Base-by-base conservation (phyloP, 2,888 invertebrate genomes). In the Lasioglossum leucozonium region DNA sequence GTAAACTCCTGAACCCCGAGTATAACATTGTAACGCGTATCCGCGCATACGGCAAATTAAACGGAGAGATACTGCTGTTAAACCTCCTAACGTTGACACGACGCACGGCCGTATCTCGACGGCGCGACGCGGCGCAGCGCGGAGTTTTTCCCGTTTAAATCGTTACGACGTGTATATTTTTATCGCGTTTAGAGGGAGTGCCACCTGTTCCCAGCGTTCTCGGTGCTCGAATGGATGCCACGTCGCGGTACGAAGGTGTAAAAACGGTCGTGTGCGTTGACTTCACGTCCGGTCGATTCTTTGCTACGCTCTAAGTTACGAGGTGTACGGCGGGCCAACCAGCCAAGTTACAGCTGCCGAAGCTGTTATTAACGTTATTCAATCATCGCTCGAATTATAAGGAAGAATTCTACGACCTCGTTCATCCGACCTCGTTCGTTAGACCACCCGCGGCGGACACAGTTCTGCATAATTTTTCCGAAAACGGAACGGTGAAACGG, bases 301-400 rank as follows among this genome's bases (percentile, higher is more conserved):
- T 76, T 58, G 40, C 34, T 34, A 34, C 18, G 44, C 11, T 34
- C 34, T n/a, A 72, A 81, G 85, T 83, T 87, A 86, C 86, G 86
- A 88, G 86, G 85, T 87, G 76, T 62, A 44, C 82, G 80, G 80
- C 77, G 84, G n/a, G 58, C 72, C 80, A 77, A 72, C 72, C 65
- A 80, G 75, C 79, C 42, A 81, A 89, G 90, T 90, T 91, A 91
- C 89, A 87, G 87, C 88, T 79, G 82, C 85, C 88, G 82, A 87
- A 90, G 91, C 88, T 92, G 91, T 92, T 91, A 92, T 92, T 92
- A 92, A 88, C 90, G 92, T 92, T 92, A 91, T 92, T 92, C 92
- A 91, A 92, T 92, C 92, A 92, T 92, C 87, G 85, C 86, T 81
- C 77, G 88, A 86, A 79, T 87, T 87, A 51, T 83, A 82, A 72